These are phyloP conservation scores for Amblyjoppa proteus DNA, from an alignment of 2,888 invertebrate genomes.

Conservation along the genomic window DNA sequence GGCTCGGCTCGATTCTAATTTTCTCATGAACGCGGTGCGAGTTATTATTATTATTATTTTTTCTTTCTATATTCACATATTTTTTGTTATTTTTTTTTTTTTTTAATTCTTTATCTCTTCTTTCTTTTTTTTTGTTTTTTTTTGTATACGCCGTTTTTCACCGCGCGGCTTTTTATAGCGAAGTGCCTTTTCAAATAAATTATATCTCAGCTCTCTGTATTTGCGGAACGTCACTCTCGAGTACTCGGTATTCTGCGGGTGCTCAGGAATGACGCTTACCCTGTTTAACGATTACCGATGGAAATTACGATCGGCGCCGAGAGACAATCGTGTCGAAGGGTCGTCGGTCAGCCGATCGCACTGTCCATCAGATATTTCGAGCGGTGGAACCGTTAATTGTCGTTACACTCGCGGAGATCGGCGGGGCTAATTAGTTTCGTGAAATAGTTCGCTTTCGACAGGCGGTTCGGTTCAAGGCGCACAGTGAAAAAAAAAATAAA, in stretches of 20 bases:
- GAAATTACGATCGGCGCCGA: conserved; percentile 1
- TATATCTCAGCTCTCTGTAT: conserved; percentile 81
- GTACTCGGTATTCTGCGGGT: conserved; percentile 53
- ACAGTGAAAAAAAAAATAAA: no score
- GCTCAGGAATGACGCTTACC: conserved; percentile 76
- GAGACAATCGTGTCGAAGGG: conserved; percentile 8
- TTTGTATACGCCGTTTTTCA: conserved; percentile 14
- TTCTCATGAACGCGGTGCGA: conserved; percentile 61
- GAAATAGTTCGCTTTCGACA: background rate
- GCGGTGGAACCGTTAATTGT: background rate
- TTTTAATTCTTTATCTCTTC: conserved; percentile 56
- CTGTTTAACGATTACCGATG: conserved; percentile 6
- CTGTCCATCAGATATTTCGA: background rate
- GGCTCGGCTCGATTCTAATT: conserved; percentile 41
- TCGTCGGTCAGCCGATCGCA: background rate
- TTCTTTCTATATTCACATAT: conserved; percentile 77
- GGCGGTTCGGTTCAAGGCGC: background rate
- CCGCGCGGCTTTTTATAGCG: conserved; percentile 30
- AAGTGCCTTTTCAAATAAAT: conserved; percentile 69
- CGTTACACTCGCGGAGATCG: background rate
- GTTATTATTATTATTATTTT: conserved; percentile 62
- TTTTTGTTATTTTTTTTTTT: conserved; percentile 20
- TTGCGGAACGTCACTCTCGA: conserved; percentile 69
- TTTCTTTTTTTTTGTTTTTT: conserved; percentile 7
- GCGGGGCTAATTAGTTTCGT: background rate